These are phyloP conservation scores for Dreissena polymorpha DNA, from an alignment of 1,140 invertebrate genomes.

Conservation along the genomic window DNA sequence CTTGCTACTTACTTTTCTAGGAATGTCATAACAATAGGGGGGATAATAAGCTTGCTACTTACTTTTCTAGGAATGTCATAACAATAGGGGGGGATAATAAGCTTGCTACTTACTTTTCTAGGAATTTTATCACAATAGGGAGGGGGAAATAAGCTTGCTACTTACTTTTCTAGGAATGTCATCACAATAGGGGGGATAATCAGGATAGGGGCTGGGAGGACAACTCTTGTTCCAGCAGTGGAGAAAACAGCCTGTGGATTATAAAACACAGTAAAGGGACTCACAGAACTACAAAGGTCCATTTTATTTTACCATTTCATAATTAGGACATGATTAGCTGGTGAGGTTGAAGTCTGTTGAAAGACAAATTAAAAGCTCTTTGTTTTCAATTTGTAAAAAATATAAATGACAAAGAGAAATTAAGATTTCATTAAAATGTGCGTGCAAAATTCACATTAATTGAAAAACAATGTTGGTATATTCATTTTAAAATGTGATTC, in stretches of 20 bases:
- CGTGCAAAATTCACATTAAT: no score
- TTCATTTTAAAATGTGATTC: no score
- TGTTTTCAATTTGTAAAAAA: no score
- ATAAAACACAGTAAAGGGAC: conserved; percentile 14
- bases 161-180: conserved; percentile 78
- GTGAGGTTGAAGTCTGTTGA: no score
- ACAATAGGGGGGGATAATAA: conserved; percentile 78
- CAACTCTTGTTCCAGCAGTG: conserved; percentile 78
- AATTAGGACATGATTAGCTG: no score
- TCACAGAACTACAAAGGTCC: conserved; percentile 57
- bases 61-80: conserved; percentile 79
- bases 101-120: conserved; percentile 77
- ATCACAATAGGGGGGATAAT: conserved; percentile 78
- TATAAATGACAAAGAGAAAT: no score
- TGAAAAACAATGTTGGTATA: no score
- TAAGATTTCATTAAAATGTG: no score
- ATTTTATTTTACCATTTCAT: no score
- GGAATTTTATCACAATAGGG: conserved; percentile 75
- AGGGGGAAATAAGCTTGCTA: conserved; percentile 60
- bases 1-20: conserved; percentile 80
- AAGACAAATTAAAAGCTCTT: no score
- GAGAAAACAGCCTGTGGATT: conserved; percentile 75
- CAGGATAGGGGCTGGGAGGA: conserved; percentile 79
- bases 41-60: conserved; percentile 77
- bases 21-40: conserved; percentile 77